Percentiles rank a stretch among this genome's conserved stretches.
Conservation (phyloP, 2,797 vertebrate species). For the Sebastes oblongus region DNA sequence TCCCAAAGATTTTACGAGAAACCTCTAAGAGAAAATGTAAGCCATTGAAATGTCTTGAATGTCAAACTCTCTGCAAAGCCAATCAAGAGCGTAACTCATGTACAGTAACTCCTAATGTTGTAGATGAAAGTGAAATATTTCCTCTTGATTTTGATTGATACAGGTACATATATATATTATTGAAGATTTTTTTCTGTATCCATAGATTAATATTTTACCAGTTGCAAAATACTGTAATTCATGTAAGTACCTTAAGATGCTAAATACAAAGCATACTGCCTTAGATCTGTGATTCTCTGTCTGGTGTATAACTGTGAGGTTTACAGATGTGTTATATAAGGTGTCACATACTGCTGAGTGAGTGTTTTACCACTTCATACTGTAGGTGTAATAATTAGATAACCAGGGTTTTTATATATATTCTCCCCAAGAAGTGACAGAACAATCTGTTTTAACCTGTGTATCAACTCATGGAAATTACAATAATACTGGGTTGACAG, state of each 20-base stretch:
- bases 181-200: constrained; percentile 66
- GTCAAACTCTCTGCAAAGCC: constrained; percentile 39
- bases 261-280: constrained; percentile 93
- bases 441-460: neutral
- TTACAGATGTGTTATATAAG: constrained; percentile 85
- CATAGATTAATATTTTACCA: constrained; percentile 73
- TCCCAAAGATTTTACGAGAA: constrained; percentile 89
- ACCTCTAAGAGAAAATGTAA: constrained; percentile 87
- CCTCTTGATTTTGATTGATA: constrained; percentile 14
- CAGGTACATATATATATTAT: neutral
- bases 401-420: constrained; percentile 36
- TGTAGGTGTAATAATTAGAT: constrained; percentile 59
- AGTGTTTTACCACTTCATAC: constrained; percentile 67
- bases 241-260: constrained; percentile 95
- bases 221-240: constrained; percentile 88
- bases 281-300: constrained; percentile 93
- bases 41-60: constrained; percentile 79
- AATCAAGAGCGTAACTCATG: constrained; percentile 8
- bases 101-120: constrained; percentile 25
- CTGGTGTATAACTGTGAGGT: constrained; percentile 88
- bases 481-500: neutral
- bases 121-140: constrained; percentile 19
- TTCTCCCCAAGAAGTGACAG: neutral
- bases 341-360: constrained; percentile 89
- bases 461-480: neutral